These are phyloP conservation scores for Cerceris ruficornis DNA, from an alignment of 2,888 invertebrate species.

Conservation along the genomic window DNA sequence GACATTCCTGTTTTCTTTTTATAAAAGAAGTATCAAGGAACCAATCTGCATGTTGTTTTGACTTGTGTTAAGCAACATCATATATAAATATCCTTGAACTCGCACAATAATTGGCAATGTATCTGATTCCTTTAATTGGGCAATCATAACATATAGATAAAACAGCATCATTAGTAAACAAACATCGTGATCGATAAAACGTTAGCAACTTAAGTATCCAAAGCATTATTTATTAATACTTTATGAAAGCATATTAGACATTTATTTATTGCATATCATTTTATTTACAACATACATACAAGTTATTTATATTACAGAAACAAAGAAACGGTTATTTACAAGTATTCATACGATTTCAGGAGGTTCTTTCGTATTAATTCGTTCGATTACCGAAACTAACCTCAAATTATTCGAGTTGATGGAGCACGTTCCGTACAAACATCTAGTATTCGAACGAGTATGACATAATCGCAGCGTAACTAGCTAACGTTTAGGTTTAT, in stretches of 20 bases:
- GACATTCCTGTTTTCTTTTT: neutral
- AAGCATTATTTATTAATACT: neutral
- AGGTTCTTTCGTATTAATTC: neutral
- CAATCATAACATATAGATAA: conserved; percentile 27
- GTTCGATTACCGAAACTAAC: conserved; percentile 37
- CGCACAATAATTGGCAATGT: conserved; percentile 33
- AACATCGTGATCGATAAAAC: conserved; percentile 3
- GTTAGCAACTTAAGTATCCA: neutral
- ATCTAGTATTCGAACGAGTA: neutral
- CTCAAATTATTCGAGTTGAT: conserved; percentile 36
- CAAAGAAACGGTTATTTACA: neutral
- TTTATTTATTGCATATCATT: no score
- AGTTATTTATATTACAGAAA: neutral
- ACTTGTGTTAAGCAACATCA: neutral
- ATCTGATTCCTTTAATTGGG: conserved; percentile 38
- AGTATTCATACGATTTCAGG: conserved; percentile 5
- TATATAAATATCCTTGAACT: conserved; percentile 29
- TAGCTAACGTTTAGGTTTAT: neutral
- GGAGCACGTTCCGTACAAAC: conserved; percentile 7
- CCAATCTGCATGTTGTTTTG: neutral
- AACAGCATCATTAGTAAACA: conserved; percentile 37
- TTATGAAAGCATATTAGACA: no score
- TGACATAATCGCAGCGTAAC: neutral
- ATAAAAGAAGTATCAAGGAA: neutral
- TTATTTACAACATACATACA: no score